These are phyloP conservation scores for Halictus quadricinctus DNA, from an alignment of 2,888 invertebrate genomes.

Conservation along the genomic window DNA sequence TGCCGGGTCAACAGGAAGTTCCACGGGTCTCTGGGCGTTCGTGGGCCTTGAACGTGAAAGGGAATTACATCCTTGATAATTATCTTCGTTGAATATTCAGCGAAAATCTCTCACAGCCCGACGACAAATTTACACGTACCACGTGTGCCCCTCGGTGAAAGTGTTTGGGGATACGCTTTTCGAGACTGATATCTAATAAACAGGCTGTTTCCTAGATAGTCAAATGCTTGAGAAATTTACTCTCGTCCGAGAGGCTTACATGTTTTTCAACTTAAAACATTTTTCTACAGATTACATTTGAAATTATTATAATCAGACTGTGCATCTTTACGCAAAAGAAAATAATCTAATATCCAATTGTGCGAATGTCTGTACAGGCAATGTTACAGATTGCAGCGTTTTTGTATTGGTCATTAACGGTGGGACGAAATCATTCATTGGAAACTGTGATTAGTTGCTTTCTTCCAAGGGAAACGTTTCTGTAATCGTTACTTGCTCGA, in stretches of 20 bases:
- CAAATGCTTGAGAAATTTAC: background rate
- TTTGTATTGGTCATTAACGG: too few species aligned
- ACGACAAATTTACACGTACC: constrained; percentile 27
- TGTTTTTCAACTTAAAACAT: background rate
- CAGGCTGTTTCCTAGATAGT: background rate
- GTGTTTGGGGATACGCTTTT: constrained; percentile 17
- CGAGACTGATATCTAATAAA: background rate
- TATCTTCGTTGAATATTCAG: constrained; percentile 46
- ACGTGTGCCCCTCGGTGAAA: constrained; percentile 27
- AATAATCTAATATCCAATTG: too few species aligned
- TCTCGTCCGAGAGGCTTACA: background rate
- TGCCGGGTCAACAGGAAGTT: constrained; percentile 6
- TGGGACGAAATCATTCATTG: background rate
- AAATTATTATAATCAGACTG: background rate
- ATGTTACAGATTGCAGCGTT: too few species aligned
- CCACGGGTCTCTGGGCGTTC: background rate
- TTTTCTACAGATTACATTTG: too few species aligned
- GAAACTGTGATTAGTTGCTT: background rate
- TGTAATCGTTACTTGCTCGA: background rate
- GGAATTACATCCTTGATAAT: constrained; percentile 39
- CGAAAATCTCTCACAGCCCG: constrained; percentile 32
- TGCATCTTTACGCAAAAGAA: background rate
- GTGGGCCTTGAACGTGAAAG: constrained; percentile 57
- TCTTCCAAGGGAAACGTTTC: background rate
- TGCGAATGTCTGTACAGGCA: too few species aligned